Base-by-base conservation (phyloP, 2,797 vertebrate species). In the Halcyon chelicuti region DNA sequence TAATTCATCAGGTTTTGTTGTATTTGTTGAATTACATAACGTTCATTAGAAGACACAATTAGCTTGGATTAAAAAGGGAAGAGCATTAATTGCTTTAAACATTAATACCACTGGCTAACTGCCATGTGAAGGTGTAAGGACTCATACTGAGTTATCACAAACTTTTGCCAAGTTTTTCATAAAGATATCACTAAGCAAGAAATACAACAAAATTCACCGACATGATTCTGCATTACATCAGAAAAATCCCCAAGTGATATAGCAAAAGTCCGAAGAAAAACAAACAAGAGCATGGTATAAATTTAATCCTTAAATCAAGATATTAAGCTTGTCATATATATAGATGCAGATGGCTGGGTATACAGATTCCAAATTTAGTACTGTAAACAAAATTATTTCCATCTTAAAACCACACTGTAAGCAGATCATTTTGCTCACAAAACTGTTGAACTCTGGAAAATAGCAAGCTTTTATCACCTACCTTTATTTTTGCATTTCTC, bases 1-100 rank as follows among this genome's bases (percentile, higher is more conserved):
- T 85, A 73, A 66, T 35, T 92, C 39, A 3, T 29, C 26, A 66
- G 47, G 28, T 63, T 84, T 89, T 93, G 33, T 71, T 91, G 15
- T 54, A 75, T 71, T 88, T 84, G n/a, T 49, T 79, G 42, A 87
- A 86, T 94, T 93, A 72, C 13, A 21, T 81, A 35, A 85, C 20
- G 25, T 55, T 73, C 51, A 73, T 85, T 90, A 89, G 37, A 95
- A 81, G 31, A 80, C 28, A 39, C 31, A 63, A 63, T 42, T 70
- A 94, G 33, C n/a, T 67, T 94, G 85, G 44, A 93, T 83, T 89
- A 67, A 62, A 89, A 94, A 86, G 33, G 15, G 62, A 88, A 88
- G 62, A 75, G 17, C 33, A 74, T 74, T 63, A 85, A 44, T 68
- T 88, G 20, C 47, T 88, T 68, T 67, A 46, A 65, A 39, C 76